A percentile compares a stretch with the other conserved stretches of the same genome.
Evolutionary conservation across 2,797 vertebrate species (phyloP).

Genomic region (Hybognathus amarus): DNA sequence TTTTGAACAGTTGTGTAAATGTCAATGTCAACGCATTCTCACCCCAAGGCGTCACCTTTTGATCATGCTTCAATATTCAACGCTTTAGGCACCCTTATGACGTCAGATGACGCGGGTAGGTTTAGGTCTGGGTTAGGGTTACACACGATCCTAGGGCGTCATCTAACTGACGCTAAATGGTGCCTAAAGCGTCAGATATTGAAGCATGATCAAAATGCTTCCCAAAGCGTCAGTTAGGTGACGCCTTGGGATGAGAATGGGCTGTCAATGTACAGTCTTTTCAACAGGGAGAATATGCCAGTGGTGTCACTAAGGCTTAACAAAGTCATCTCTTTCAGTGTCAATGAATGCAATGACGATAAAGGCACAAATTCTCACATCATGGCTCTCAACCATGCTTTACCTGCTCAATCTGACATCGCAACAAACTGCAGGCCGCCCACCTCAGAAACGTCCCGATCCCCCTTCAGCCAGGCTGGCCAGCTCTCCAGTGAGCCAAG

Average conservation of each 20-base stretch:
- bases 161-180: too few relatives aligned
- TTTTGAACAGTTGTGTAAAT: neutral
- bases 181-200: too few relatives aligned
- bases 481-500: slow-evolving; percentile 83
- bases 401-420: slow-evolving; percentile 51
- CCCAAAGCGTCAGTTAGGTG: too few relatives aligned
- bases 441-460: slow-evolving; percentile 80
- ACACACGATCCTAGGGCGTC: too few relatives aligned
- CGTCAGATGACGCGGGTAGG: too few relatives aligned
- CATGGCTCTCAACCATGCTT: slow-evolving; percentile 65
- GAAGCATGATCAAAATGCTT: too few relatives aligned
- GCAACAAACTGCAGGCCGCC: slow-evolving; percentile 77
- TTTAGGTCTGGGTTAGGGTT: too few relatives aligned
- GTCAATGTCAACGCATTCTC: too few relatives aligned
- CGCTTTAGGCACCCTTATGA: too few relatives aligned
- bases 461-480: slow-evolving; percentile 82
- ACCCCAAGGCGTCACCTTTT: too few relatives aligned
- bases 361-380: slow-evolving; percentile 79
- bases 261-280: neutral
- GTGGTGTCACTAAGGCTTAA: neutral
- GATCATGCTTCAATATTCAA: too few relatives aligned
- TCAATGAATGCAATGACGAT: slow-evolving; percentile 81
- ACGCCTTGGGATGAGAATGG: too few relatives aligned
- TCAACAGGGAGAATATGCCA: neutral
- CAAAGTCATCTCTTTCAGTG: slow-evolving; percentile 65